phyloP scores from a whole-genome alignment of 2,797 vertebrate species.

The Lagorchestes hirsutus region DNA sequence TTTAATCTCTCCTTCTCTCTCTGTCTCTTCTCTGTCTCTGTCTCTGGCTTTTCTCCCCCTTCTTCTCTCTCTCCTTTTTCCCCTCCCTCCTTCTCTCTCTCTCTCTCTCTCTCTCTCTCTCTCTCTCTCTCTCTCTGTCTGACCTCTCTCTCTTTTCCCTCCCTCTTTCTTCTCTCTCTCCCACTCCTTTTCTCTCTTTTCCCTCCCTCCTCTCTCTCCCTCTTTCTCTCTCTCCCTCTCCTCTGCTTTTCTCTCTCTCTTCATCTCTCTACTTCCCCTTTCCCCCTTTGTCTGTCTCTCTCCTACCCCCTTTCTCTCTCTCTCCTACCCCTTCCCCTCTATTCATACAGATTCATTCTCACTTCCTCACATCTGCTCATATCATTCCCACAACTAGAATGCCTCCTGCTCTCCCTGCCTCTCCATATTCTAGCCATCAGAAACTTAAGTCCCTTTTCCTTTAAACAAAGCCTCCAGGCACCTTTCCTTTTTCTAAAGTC shows the following conservation, averaged over 20 bases:
- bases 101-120: too few species aligned
- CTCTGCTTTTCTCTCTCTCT: background rate
- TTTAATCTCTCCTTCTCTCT: background rate
- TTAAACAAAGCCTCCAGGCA: background rate
- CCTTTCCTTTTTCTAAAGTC: background rate
- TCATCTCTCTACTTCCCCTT: background rate
- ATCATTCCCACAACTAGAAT: background rate
- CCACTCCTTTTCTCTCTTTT: too few species aligned
- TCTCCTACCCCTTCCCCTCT: background rate
- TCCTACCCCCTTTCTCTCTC: background rate
- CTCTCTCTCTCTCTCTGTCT: too few species aligned
- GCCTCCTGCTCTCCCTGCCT: background rate
- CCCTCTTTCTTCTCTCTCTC: rapidly evolving
- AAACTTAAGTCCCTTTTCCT: conserved; percentile 7
- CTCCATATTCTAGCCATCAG: conserved; percentile 16
- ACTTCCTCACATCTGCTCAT: background rate
- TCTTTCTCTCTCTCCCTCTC: background rate
- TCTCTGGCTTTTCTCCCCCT: background rate
- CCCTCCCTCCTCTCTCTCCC: too few species aligned
- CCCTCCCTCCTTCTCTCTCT: too few species aligned
- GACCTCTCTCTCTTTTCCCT: background rate
- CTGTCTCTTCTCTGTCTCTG: background rate
- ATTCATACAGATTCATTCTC: background rate
- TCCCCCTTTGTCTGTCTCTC: background rate
- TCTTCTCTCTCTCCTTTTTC: background rate